Evolutionary conservation across 1,140 invertebrate genomes (phyloP).

Genomic region (Pseudomyrmex concolor): DNA sequence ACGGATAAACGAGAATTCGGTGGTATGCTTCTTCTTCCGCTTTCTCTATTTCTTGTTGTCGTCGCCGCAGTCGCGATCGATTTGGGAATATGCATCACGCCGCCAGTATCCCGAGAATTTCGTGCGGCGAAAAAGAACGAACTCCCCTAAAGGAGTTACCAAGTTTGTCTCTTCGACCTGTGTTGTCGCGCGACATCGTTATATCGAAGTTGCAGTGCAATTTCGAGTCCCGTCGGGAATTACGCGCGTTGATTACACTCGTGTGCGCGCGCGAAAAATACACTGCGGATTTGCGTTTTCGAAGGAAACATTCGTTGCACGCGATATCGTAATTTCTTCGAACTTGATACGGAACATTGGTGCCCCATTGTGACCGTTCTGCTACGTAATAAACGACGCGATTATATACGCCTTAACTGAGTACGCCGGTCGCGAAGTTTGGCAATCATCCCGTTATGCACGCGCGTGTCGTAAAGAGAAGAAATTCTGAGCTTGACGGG

Average conservation of each 20-base stretch:
- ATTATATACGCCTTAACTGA: neutral
- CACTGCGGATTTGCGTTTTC: constrained; percentile 18
- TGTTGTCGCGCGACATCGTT: constrained; percentile 28
- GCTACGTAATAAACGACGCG: neutral
- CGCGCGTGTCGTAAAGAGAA: constrained; percentile 25
- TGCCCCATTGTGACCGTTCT: too few relatives aligned
- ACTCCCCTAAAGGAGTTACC: constrained; percentile 18
- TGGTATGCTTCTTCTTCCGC: constrained; percentile 34
- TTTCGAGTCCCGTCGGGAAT: constrained; percentile 3
- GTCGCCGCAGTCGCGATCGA: constrained; percentile 50
- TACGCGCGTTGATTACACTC: constrained; percentile 36
- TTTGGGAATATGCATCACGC: constrained; percentile 55
- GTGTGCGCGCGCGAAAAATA: constrained; percentile 2
- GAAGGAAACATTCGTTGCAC: neutral
- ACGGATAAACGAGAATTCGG: constrained; percentile 35
- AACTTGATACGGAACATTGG: too few relatives aligned
- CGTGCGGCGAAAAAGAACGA: constrained; percentile 14
- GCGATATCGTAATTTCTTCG: neutral
- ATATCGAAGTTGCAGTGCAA: constrained; percentile 26
- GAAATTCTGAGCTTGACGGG: neutral
- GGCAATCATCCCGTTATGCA: constrained; percentile 17
- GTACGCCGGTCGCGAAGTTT: neutral
- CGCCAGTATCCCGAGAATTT: constrained; percentile 35
- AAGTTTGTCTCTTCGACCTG: constrained; percentile 43
- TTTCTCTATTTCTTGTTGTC: constrained; percentile 9